Conservation (phyloP, 92 coral and sea anemone species). For the Actinernus sp. region DNA sequence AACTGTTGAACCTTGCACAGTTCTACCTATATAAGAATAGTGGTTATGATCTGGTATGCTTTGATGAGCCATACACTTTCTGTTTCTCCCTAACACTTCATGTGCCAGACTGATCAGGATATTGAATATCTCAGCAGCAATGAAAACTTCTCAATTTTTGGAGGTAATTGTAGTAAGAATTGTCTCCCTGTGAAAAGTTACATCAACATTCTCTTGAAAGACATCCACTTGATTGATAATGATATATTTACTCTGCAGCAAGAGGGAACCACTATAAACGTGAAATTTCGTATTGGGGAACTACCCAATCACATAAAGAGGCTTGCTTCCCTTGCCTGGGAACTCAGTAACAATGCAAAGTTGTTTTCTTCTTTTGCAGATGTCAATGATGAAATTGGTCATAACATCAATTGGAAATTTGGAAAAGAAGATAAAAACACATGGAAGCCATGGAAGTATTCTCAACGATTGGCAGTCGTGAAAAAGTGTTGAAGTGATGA, state of each 20-base stretch:
- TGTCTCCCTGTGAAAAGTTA: too few species aligned
- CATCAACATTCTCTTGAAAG: constrained; percentile 22
- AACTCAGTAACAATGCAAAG: constrained; percentile 36
- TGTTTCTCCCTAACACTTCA: neutral
- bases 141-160: too few species aligned
- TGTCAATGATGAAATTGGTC: constrained; percentile 23
- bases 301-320: constrained; percentile 66
- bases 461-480: constrained; percentile 22
- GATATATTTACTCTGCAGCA: constrained; percentile 4
- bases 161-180: too few species aligned
- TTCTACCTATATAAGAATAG: neutral
- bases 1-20: neutral
- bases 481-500: constrained; percentile 29
- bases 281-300: constrained; percentile 25
- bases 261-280: constrained; percentile 17
- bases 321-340: constrained; percentile 56
- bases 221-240: constrained; percentile 33
- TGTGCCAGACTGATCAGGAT: neutral
- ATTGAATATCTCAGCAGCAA: too few species aligned
- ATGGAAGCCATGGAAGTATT: constrained; percentile 63
- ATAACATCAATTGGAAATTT: constrained; percentile 29
- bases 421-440: constrained; percentile 3
- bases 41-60: neutral
- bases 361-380: constrained; percentile 61
- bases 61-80: constrained; percentile 1